phyloP scores from a whole-genome alignment of 1,140 invertebrate species.

The Littorina saxatilis region DNA sequence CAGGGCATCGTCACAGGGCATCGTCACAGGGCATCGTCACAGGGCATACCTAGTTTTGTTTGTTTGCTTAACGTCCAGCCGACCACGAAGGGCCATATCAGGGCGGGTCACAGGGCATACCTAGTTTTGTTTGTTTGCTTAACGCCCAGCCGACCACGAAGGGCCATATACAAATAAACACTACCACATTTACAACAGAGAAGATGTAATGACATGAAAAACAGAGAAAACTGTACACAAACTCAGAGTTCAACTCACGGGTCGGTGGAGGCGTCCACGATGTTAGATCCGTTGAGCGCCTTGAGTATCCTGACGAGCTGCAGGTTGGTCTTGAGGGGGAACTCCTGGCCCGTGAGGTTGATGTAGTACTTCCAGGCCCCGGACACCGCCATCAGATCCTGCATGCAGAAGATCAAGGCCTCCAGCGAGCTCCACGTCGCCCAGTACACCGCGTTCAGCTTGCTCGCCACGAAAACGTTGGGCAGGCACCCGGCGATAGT shows the following conservation, averaged over 20 bases:
- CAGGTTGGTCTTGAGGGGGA: conserved; percentile 64
- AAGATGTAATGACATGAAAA: too few species aligned
- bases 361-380: conserved; percentile 64
- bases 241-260: conserved; percentile 37
- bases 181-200: too few species aligned
- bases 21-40: too few species aligned
- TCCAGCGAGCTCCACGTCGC: conserved; percentile 51
- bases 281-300: conserved; percentile 60
- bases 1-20: too few species aligned
- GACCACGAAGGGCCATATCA: too few species aligned
- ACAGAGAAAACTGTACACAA: too few species aligned
- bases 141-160: too few species aligned
- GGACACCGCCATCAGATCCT: conserved; percentile 43
- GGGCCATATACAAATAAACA: too few species aligned
- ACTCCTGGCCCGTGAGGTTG: conserved; percentile 65
- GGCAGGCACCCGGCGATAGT: conserved; percentile 58
- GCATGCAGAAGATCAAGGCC: conserved; percentile 58
- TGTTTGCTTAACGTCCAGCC: too few species aligned
- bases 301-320: conserved; percentile 59
- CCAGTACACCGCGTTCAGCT: conserved; percentile 53
- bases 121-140: too few species aligned
- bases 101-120: too few species aligned
- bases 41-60: too few species aligned
- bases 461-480: conserved; percentile 63
- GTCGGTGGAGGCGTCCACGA: conserved; percentile 48